Percentiles rank a stretch among this genome's conserved stretches.
phyloP scores from a whole-genome alignment of 2,888 invertebrate genomes.

The Punctoribates punctum region DNA sequence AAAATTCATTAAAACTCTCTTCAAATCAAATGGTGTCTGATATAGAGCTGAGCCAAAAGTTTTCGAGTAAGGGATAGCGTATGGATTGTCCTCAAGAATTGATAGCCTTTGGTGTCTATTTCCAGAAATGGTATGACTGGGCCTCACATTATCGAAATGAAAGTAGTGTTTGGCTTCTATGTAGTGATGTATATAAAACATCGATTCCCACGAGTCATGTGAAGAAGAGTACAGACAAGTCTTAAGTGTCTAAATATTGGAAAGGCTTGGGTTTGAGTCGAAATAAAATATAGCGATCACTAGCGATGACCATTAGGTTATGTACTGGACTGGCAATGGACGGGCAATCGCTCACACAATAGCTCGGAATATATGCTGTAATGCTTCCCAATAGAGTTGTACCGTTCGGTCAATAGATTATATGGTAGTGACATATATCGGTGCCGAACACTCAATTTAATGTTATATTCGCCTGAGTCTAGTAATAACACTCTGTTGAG shows the following conservation, averaged over 20 bases:
- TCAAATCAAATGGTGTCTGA: no score
- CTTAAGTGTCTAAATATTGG: background rate
- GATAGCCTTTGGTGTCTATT: background rate
- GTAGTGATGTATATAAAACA: background rate
- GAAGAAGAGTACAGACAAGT: no score
- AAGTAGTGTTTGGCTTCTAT: background rate
- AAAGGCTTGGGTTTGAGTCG: constrained; percentile 18
- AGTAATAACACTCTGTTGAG: constrained; percentile 30
- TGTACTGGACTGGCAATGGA: background rate
- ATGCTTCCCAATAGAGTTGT: constrained; percentile 26
- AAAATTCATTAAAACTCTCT: background rate
- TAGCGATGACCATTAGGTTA: constrained; percentile 32
- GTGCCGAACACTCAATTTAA: constrained; percentile 25
- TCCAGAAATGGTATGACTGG: background rate
- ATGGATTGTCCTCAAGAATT: background rate
- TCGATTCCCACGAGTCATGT: constrained; percentile 16
- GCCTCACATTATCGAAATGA: constrained; percentile 32
- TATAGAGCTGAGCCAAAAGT: no score
- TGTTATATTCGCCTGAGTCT: constrained; percentile 25
- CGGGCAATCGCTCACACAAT: background rate
- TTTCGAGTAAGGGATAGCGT: no score
- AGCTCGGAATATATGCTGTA: background rate
- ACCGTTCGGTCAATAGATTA: constrained; percentile 13
- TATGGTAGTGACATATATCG: background rate
- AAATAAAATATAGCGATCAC: constrained; percentile 10